These are phyloP conservation scores for Halictus quadricinctus DNA, from an alignment of 2,888 invertebrate genomes.

Conservation along the genomic window DNA sequence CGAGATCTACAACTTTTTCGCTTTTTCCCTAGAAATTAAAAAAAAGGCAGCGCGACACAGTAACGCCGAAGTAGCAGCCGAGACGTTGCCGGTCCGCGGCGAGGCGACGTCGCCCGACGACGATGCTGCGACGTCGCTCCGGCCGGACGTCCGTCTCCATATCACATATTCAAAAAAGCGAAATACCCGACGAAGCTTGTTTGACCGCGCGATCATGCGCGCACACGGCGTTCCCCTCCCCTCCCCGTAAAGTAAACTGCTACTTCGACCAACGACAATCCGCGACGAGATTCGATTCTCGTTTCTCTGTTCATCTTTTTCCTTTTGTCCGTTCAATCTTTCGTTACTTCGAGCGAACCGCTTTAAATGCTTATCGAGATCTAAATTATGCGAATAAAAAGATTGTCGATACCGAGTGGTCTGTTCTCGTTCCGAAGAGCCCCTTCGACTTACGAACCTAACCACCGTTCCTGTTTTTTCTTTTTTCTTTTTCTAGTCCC, in stretches of 20 bases:
- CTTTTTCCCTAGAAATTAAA: conserved; percentile 63
- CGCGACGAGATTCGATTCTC: conserved; percentile 52
- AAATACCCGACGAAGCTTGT: conserved; percentile 35
- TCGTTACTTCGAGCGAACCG: conserved; percentile 52
- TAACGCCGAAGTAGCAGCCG: conserved; percentile 65
- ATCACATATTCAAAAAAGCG: conserved; percentile 53
- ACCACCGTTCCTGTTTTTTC: conserved; percentile 59
- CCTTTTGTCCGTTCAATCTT: background rate
- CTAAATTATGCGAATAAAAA: conserved; percentile 74
- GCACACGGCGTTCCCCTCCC: background rate
- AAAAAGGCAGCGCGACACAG: conserved; percentile 68
- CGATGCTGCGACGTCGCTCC: background rate
- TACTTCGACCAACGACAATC: conserved; percentile 58
- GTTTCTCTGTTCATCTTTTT: background rate
- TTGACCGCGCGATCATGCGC: background rate
- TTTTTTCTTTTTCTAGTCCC: background rate
- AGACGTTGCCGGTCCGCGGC: conserved; percentile 33
- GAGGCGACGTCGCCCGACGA: background rate
- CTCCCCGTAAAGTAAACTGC: conserved; percentile 43
- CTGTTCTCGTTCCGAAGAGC: conserved; percentile 66
- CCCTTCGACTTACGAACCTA: conserved; percentile 68
- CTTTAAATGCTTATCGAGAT: conserved; percentile 71
- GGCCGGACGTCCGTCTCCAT: conserved; percentile 48
- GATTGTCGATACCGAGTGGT: conserved; percentile 79
- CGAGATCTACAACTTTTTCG: conserved; percentile 45